Conservation (phyloP, 2,113 vertebrate genomes). For the Aviceda subcristata region DNA sequence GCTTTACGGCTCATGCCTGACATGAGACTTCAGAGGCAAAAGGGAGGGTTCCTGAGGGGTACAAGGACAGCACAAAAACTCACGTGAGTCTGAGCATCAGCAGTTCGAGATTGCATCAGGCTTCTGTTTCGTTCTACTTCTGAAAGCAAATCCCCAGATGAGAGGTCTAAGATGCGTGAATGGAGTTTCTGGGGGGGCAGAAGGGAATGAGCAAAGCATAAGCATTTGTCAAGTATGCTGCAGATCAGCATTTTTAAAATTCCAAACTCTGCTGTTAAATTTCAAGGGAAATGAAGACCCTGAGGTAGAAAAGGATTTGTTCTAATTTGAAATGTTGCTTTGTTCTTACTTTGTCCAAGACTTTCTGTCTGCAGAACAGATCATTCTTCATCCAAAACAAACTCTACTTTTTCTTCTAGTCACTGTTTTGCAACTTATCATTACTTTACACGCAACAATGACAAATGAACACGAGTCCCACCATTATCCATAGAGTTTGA, state of each 20-base stretch:
- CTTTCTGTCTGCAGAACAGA: neutral
- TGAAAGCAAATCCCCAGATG: conserved; percentile 81
- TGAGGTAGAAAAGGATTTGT: conserved; percentile 22
- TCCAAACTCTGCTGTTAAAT: conserved; percentile 14
- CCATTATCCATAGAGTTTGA: neutral
- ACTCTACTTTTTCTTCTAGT: conserved; percentile 25
- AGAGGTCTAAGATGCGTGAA: conserved; percentile 83
- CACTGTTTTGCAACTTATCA: conserved; percentile 24
- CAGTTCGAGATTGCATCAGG: conserved; percentile 66
- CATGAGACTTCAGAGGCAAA: conserved; percentile 36
- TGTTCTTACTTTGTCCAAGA: conserved; percentile 7
- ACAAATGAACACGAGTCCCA: conserved; percentile 16
- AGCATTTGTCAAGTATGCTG: conserved; percentile 3
- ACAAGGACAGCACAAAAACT: conserved; percentile 60
- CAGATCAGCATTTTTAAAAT: conserved; percentile 58
- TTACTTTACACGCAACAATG: neutral
- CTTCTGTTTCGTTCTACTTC: conserved; percentile 77
- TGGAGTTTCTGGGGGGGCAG: conserved; percentile 82
- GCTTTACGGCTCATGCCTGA: conserved; percentile 43
- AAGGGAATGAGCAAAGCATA: conserved; percentile 46
- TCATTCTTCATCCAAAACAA: conserved; percentile 37
- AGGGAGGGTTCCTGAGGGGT: neutral
- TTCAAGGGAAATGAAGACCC: conserved; percentile 38
- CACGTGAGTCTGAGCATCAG: conserved; percentile 76
- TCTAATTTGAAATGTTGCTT: conserved; percentile 22